Base-by-base conservation (phyloP, 2,113 vertebrate genomes). In the Peromyscus californicus region DNA sequence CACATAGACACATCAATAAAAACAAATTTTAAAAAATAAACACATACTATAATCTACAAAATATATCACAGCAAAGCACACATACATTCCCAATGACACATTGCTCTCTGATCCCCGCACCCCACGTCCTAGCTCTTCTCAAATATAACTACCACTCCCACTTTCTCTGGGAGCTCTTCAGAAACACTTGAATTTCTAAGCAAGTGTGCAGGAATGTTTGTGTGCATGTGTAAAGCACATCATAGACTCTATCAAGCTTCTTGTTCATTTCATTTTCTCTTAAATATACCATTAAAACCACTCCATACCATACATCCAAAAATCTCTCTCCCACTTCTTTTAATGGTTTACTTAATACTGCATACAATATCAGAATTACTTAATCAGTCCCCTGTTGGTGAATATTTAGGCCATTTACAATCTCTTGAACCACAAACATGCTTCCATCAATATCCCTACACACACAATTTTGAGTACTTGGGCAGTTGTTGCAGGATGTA, bases 241-340 rank as follows among this genome's bases (percentile, higher is more conserved):
- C 36, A 91, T 26, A 76, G 33, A 79, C 16, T 79, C 36, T n/a
- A 36, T 36, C 54, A 69, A 78, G 17, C 7, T 75, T 85, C 24
- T 63, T 90, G 11, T 36, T 54, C 76, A 54, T 94, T 88, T 90
- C 39, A 7, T 96, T 94, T 96, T 95, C 31, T 89, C 26, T 72
- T 57, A 85, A 88, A 70, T 7, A 65, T 39, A 36, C 42, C 63
- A 26, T 39, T 45, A 10, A 91, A 91, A 89, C 29, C 33, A 90
- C 65, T 91, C 15, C 42, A 19, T 87, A 92, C 65, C 22, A 69
- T 39, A 96, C 26, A 6, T 80, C 65, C 15, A 89, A 76, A 76
- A 86, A 31, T 2, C 74, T 88, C 51, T 74, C n/a, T 74, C 17
- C 17, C 36, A 67, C 93, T 91, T 24, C 42, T 92, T 78, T 89